These are phyloP conservation scores for Vombatus ursinus DNA, from an alignment of 2,113 vertebrate genomes.

Conservation along the genomic window DNA sequence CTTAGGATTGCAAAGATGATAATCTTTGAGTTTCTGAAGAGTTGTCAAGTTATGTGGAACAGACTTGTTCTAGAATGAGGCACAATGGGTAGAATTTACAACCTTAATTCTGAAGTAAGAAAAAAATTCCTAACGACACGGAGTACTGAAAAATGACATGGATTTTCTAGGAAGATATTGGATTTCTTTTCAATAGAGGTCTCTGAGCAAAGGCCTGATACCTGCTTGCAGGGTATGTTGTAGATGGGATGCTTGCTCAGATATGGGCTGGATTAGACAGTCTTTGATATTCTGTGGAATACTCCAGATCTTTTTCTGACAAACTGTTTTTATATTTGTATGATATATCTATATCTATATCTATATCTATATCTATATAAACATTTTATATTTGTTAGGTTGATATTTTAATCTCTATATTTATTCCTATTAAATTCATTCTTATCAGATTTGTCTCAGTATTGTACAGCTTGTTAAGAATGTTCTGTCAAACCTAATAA, in stretches of 20 bases:
- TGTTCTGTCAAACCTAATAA: not conserved
- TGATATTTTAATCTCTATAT: not conserved
- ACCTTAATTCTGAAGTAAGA: not conserved
- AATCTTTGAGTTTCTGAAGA: not conserved
- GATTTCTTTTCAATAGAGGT: not conserved
- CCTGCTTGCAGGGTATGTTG: not conserved
- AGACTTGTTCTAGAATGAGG: not conserved
- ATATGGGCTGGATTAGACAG: not conserved
- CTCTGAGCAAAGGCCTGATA: not conserved
- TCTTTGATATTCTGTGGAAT: not conserved
- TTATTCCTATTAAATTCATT: not conserved
- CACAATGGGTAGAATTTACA: not conserved
- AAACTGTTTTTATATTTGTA: not conserved
- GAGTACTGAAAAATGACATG: not conserved
- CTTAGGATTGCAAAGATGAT: not conserved
- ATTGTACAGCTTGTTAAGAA: not conserved
- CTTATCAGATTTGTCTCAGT: not conserved
- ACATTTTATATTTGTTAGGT: not conserved
- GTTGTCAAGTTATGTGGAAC: not conserved
- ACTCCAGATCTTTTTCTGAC: not conserved
- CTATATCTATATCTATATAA: too few relatives aligned
- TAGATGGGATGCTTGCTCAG: not conserved
- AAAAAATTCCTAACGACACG: not conserved
- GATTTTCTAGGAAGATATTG: not conserved
- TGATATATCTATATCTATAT: too few relatives aligned